Evolutionary conservation across 2,888 invertebrate species (phyloP), one percentile per base, ranked within the genome.

Genomic region (Hoplodrina ambigua): DNA sequence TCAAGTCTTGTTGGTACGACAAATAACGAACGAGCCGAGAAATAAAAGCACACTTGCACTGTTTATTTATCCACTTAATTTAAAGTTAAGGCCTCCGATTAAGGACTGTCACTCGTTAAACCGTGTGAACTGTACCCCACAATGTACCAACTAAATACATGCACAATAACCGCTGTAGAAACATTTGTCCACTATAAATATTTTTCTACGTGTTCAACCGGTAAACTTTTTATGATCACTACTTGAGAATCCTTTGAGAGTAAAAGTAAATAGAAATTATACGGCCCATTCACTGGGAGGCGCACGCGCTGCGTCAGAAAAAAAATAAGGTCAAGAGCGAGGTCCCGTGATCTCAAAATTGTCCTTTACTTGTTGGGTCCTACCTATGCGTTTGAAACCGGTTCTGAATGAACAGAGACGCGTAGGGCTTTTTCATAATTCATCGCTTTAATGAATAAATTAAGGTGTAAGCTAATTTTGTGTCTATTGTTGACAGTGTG

Each of bases 211-310:
- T 85, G 82, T 79, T 86, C 83, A 84, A 93, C 91, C 92, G 91
- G 93, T 93, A 90, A 90, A 89, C 87, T 87, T 87, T 87, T 91
- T 90, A 81, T 87, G 83, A 76, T 77, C 85, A 82, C 87, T 86
- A 88, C 90, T 91, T 84, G 87, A 92, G 82, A 74, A 86, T 93
- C 94, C 94, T 94, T 92, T 80, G 86, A 91, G 90, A 91, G 91
- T 88, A 89, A 92, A 92, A 90, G 92, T 94, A 94, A 95, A 95
- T 90, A 95, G 83, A 92, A 94, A 95, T 95, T 93, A 94, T 90
- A 90, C 88, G 91, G 87, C 77, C 93, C 92, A 95, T 95, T 95
- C 93, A 94, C 69, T 65, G 73, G 15, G 69, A 60, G 50, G 86
- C 77, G 90, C 92, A 92, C 93, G 92, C 88, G 93, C 92, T 89